These are phyloP conservation scores for Meloe dianella DNA, from an alignment of 2,888 invertebrate species.

Conservation along the genomic window DNA sequence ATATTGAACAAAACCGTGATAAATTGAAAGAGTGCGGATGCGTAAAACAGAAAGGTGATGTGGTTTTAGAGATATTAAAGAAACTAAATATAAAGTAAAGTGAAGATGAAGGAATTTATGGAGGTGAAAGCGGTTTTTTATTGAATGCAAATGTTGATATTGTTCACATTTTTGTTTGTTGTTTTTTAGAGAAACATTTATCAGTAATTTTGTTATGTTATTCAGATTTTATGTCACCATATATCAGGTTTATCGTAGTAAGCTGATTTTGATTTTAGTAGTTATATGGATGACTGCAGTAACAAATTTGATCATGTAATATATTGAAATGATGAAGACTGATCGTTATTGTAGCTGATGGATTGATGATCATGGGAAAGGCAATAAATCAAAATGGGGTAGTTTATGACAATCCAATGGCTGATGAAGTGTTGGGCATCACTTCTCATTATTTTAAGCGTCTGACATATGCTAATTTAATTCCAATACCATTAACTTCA, in stretches of 20 bases:
- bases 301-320: constrained; percentile 77
- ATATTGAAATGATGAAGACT: background rate
- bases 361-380: constrained; percentile 90
- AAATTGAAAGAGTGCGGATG: constrained; percentile 66
- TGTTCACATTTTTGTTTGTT: background rate
- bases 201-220: constrained; percentile 88
- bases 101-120: constrained; percentile 76
- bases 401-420: constrained; percentile 96
- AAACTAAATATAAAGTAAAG: constrained; percentile 75
- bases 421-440: constrained; percentile 94
- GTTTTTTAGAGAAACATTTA: constrained; percentile 75
- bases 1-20: constrained; percentile 67
- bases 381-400: constrained; percentile 91
- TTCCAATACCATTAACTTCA: constrained; percentile 81
- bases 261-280: constrained; percentile 75
- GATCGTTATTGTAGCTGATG: constrained; percentile 72
- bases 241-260: constrained; percentile 88
- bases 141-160: background rate
- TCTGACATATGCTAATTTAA: constrained; percentile 83
- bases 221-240: constrained; percentile 83
- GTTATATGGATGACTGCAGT: constrained; percentile 84
- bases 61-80: constrained; percentile 73
- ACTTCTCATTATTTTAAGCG: constrained; percentile 86
- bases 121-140: constrained; percentile 61
- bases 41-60: constrained; percentile 67